Base-by-base conservation (phyloP, 2,113 vertebrate species). In the Tichodroma muraria region DNA sequence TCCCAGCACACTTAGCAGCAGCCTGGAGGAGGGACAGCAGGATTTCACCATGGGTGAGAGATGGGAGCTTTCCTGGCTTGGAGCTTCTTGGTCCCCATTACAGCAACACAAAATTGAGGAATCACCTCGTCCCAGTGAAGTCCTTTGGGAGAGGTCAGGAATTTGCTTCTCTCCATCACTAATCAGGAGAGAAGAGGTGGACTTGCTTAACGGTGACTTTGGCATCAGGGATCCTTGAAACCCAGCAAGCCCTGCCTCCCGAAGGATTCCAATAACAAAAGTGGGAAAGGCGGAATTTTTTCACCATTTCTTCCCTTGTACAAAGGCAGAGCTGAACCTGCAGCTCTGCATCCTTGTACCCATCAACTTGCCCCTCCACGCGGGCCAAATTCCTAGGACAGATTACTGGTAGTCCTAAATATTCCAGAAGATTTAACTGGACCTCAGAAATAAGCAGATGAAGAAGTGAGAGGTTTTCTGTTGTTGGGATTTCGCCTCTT, bases 121-220 rank as follows among this genome's bases (percentile, higher is more conserved):
- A n/a, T 66, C 25, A 22, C 45, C 27, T 10, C 69, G 12, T 73
- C 31, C 40, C 11, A 11, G 37, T 23, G 18, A 33, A 64, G 87
- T 31, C 25, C 11, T 16, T 15, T 24, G 35, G 47, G 38, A 38
- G 15, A 47, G 12, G 10, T 13, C 1, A 4, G 49, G 38, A 71
- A 38, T 45, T 80, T 63, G 18, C 52, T 68, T 63, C 33, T 79
- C 22, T 57, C 47, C 42, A 13, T 66, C 40, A 18, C 11, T 21
- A 10, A 6, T 21, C 31, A 40, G 31, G 11, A 28, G 7, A 70
- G 37, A 35, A 47, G 9, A 27, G 40, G 10, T 40, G 52, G 57
- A 20, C 8, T 45, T 7, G 0, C 22, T 49, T 10, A 27, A 24
- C 0, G 1, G 19, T 4, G 5, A 28, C 33, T n/a, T 40, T 9